Percentiles rank a stretch among this genome's conserved stretches.
These are phyloP conservation scores for Aldabrachelys gigantea DNA, from an alignment of 2,113 vertebrate genomes.

Conservation along the genomic window DNA sequence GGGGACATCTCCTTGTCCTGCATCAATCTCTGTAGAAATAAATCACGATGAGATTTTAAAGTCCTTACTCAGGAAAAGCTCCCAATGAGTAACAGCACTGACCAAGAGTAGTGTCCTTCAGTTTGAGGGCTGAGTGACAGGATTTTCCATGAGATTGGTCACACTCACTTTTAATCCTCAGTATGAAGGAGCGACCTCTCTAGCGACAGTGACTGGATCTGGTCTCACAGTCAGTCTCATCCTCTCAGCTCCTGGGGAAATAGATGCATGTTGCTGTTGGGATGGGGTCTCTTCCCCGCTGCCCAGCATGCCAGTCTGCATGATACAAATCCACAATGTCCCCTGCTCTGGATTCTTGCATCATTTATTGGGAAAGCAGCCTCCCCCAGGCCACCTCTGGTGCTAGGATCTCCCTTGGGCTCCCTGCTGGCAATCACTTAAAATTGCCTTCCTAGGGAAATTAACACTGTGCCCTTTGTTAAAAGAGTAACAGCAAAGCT, in stretches of 20 bases:
- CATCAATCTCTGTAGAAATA: background rate
- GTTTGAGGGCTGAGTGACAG: no score
- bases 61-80: background rate
- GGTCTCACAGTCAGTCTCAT: background rate
- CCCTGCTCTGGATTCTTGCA: background rate
- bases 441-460: no score
- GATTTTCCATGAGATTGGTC: background rate
- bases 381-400: background rate
- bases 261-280: background rate
- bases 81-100: background rate
- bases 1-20: background rate
- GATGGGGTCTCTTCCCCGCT: background rate
- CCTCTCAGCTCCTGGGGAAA: background rate
- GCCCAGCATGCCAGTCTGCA: background rate
- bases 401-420: background rate
- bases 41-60: background rate
- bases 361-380: background rate
- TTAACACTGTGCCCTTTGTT: background rate
- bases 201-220: background rate
- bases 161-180: background rate
- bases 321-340: background rate
- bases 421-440: background rate
- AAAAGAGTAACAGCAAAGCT: background rate
- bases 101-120: background rate
- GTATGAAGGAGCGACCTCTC: background rate